These are phyloP conservation scores for Pheucticus melanocephalus DNA, from an alignment of 2,113 vertebrate genomes.

Conservation along the genomic window DNA sequence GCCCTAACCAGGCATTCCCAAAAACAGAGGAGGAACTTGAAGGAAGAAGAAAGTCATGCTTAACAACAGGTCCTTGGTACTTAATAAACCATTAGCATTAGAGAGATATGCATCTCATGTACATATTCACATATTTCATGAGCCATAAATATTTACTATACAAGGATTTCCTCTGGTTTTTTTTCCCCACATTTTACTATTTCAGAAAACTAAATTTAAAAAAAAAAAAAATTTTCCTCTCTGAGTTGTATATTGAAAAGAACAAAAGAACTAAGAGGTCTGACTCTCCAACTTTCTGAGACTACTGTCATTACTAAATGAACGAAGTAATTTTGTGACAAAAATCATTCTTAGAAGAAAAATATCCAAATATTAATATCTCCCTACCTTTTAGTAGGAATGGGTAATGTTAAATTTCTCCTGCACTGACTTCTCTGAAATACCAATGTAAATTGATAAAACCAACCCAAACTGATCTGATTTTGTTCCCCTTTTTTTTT, in stretches of 20 bases:
- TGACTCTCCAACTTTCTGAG: not conserved
- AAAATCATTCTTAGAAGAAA: not conserved
- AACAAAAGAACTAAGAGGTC: not conserved
- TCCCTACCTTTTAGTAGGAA: not conserved
- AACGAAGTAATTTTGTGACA: not conserved
- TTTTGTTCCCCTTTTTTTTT: not conserved
- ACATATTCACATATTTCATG: not conserved
- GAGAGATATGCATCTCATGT: not conserved
- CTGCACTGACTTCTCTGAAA: not conserved
- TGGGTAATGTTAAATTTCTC: not conserved
- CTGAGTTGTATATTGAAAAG: not conserved
- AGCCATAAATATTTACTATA: not conserved
- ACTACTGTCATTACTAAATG: not conserved
- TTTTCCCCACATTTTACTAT: not conserved
- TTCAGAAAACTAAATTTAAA: not conserved
- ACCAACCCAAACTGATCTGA: not conserved
- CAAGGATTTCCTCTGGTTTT: not conserved
- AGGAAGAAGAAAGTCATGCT: not conserved
- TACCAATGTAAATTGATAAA: not conserved
- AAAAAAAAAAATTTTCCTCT: not conserved
- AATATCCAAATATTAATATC: not conserved
- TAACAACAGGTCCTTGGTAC: not conserved
- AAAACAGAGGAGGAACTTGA: not conserved
- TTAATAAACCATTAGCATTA: not conserved
- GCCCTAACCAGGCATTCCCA: not conserved